A percentile compares a stretch with the other conserved stretches of the same genome.
phyloP scores from a whole-genome alignment of 2,113 vertebrate species.

The Aldabrachelys gigantea region DNA sequence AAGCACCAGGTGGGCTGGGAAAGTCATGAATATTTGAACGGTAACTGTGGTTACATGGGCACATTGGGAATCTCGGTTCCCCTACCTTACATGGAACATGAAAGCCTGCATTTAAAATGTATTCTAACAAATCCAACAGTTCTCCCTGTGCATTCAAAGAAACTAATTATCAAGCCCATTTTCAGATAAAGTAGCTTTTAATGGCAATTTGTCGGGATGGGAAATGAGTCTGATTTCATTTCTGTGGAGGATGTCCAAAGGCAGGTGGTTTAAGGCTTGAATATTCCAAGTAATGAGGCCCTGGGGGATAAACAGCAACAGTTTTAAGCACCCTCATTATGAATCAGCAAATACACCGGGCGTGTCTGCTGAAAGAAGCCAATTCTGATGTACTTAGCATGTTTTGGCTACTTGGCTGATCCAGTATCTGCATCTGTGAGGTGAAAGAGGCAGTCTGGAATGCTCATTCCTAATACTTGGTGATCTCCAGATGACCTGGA shows the following conservation, averaged over 20 bases:
- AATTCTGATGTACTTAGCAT: background rate
- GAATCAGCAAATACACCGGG: constrained; percentile 39
- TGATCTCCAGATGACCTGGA: background rate
- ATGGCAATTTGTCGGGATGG: constrained; percentile 67
- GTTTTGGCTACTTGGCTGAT: background rate
- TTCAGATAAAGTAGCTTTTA: constrained; percentile 65
- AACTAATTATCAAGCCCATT: constrained; percentile 75
- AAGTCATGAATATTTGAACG: constrained; percentile 54
- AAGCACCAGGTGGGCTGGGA: constrained; percentile 52
- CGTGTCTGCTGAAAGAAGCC: constrained; percentile 1
- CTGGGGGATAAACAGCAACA: constrained; percentile 59
- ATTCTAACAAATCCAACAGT: constrained; percentile 62
- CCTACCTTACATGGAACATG: constrained; percentile 25
- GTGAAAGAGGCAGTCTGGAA: rapidly evolving
- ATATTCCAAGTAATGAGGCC: constrained; percentile 68
- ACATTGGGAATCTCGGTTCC: constrained; percentile 38
- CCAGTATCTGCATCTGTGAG: background rate
- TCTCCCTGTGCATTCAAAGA: constrained; percentile 69
- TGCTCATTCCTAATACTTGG: rapidly evolving
- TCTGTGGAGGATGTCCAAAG: constrained; percentile 62
- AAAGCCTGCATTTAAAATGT: constrained; percentile 60
- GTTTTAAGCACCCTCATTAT: constrained; percentile 50
- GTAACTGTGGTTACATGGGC: constrained; percentile 36
- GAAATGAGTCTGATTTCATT: constrained; percentile 64
- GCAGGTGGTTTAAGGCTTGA: constrained; percentile 66